phyloP scores from a whole-genome alignment of 2,888 invertebrate species.

The Drosophila glabriapex region DNA sequence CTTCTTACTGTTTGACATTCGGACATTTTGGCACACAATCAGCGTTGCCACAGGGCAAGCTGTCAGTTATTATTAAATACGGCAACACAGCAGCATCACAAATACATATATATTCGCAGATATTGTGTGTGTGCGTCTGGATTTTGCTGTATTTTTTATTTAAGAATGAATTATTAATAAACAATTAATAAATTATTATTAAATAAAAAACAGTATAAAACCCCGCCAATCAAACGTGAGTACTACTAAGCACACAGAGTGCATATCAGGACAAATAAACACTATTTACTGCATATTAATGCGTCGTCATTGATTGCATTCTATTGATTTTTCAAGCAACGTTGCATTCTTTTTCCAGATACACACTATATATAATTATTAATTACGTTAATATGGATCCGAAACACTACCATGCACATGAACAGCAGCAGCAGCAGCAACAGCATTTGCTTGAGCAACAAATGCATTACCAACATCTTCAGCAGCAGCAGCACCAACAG shows the following conservation, averaged over 20 bases:
- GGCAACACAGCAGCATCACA: conserved; percentile 45
- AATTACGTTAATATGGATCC: conserved; percentile 60
- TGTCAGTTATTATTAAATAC: conserved; percentile 44
- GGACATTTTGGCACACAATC: neutral
- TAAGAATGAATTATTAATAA: conserved; percentile 83
- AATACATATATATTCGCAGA: conserved; percentile 42
- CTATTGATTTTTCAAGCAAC: conserved; percentile 56
- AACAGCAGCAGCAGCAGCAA: conserved; percentile 30
- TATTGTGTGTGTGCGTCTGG: conserved; percentile 50
- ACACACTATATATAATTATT: conserved; percentile 47
- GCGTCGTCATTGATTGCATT: neutral
- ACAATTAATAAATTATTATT: conserved; percentile 83
- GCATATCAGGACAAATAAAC: neutral
- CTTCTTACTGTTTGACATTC: conserved; percentile 23
- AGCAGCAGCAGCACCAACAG: conserved; percentile 39
- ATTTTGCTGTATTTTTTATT: conserved; percentile 84
- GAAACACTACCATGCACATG: conserved; percentile 51
- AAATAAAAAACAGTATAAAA: conserved; percentile 84
- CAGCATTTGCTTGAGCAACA: conserved; percentile 38
- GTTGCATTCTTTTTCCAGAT: conserved; percentile 44
- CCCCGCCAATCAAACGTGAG: conserved; percentile 75
- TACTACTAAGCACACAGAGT: neutral
- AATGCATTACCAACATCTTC: conserved; percentile 36
- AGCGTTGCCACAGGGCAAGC: conserved; percentile 48
- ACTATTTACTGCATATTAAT: neutral